Evolutionary conservation across 2,797 vertebrate species (phyloP).

Genomic region (Gobionotothen gibberifrons): DNA sequence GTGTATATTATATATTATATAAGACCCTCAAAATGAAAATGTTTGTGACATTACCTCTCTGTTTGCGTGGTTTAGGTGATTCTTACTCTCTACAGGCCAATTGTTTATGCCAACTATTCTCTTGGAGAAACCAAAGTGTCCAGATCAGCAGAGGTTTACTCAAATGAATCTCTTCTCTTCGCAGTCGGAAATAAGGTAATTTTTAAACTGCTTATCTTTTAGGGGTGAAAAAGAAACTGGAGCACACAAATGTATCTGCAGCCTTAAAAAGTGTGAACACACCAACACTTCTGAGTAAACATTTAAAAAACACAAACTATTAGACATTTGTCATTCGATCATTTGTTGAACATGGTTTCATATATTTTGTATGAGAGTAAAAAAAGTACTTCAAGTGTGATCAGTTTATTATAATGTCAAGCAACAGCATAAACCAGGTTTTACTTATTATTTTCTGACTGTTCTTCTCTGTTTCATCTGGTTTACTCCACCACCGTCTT

Average conservation of each 20-base stretch:
- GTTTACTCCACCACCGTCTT: neutral
- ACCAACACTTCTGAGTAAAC: neutral
- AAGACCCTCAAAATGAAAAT: neutral
- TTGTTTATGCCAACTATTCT: slow-evolving; percentile 92
- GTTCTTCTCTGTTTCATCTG: slow-evolving; percentile 1
- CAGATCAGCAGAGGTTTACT: slow-evolving; percentile 80
- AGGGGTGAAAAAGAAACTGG: neutral
- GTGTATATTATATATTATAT: neutral
- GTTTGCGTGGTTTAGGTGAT: slow-evolving; percentile 84
- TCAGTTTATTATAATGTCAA: neutral
- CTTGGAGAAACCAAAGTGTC: slow-evolving; percentile 82
- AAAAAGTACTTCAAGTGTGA: too few species aligned
- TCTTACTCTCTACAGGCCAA: slow-evolving; percentile 81
- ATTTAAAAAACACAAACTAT: neutral
- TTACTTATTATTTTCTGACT: neutral
- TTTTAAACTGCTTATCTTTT: slow-evolving; percentile 6
- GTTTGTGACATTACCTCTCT: slow-evolving; percentile 15
- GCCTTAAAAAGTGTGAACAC: neutral
- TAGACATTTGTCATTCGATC: neutral
- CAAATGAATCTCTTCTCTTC: slow-evolving; percentile 85
- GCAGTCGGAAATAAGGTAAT: slow-evolving; percentile 89
- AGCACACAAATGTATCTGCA: neutral
- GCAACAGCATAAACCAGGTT: neutral
- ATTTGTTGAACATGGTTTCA: neutral
- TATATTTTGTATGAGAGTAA: too few species aligned